Evolutionary conservation across 1,140 invertebrate species (phyloP).

Genomic region (Teleopsis dalmanni): DNA sequence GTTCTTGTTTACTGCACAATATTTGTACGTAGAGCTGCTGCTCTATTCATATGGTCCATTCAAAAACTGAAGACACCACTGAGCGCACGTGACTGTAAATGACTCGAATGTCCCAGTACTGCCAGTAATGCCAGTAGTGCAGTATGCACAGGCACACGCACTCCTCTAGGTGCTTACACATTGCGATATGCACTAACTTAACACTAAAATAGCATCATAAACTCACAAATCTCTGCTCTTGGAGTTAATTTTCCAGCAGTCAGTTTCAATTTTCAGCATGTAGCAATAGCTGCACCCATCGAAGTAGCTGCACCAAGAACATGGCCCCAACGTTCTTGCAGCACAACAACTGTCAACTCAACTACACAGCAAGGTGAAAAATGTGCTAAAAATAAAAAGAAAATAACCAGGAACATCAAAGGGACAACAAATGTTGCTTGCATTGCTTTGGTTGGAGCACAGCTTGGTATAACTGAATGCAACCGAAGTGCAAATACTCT

Average conservation of each 20-base stretch:
- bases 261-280: slow-evolving; percentile 23
- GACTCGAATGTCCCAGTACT: neutral
- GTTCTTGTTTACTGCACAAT: no score
- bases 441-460: no score
- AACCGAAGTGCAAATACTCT: no score
- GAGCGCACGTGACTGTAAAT: neutral
- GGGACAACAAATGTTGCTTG: neutral
- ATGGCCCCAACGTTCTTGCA: no score
- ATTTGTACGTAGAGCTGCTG: no score
- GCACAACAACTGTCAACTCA: no score
- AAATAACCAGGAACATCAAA: neutral
- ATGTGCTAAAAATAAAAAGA: no score
- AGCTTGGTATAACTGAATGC: no score
- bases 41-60: slow-evolving; percentile 3
- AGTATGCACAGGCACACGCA: neutral
- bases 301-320: no score
- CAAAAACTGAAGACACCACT: neutral
- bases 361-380: no score
- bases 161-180: neutral
- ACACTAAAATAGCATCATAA: neutral
- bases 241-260: slow-evolving; percentile 32
- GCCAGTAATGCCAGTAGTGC: neutral
- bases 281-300: no score
- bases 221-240: no score
- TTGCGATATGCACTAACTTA: neutral